These are phyloP conservation scores for Puma concolor DNA, from an alignment of 2,113 vertebrate species.

Conservation along the genomic window DNA sequence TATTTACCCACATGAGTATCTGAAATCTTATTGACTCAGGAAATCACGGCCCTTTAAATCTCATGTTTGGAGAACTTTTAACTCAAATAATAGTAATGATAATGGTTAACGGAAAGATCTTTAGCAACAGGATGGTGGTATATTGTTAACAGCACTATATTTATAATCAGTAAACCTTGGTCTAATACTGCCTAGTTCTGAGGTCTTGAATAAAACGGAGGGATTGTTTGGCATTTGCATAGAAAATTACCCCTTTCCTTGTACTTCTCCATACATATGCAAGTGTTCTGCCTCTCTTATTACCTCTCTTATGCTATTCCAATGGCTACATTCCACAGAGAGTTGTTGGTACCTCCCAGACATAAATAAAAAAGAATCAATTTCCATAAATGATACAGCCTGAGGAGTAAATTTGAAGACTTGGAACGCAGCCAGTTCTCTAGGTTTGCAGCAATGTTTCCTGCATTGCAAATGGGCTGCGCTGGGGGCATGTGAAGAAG, in stretches of 20 bases:
- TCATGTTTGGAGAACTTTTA: background rate
- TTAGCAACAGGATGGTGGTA: background rate
- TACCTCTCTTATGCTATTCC: background rate
- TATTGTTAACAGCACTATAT: background rate
- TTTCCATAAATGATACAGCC: slow-evolving; percentile 68
- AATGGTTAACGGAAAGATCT: background rate
- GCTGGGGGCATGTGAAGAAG: background rate
- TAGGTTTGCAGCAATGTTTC: slow-evolving; percentile 24
- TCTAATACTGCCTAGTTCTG: background rate
- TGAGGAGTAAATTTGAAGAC: slow-evolving; percentile 42
- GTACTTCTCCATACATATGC: slow-evolving; percentile 1
- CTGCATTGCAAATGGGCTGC: slow-evolving; percentile 42
- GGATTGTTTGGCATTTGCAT: background rate
- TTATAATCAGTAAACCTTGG: background rate
- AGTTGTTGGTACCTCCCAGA: slow-evolving; percentile 17
- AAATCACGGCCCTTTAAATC: background rate
- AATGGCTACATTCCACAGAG: background rate
- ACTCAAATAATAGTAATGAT: background rate
- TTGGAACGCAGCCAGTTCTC: slow-evolving; percentile 57
- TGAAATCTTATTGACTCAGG: background rate
- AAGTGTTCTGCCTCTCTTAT: slow-evolving; percentile 42
- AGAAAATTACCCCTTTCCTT: slow-evolving; percentile 16
- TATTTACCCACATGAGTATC: background rate
- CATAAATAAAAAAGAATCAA: slow-evolving; percentile 63
- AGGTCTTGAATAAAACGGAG: background rate